Percentiles rank a stretch among this genome's conserved stretches.
These are phyloP conservation scores for Pinctada fucata DNA, from an alignment of 2,888 invertebrate genomes.

Conservation along the genomic window DNA sequence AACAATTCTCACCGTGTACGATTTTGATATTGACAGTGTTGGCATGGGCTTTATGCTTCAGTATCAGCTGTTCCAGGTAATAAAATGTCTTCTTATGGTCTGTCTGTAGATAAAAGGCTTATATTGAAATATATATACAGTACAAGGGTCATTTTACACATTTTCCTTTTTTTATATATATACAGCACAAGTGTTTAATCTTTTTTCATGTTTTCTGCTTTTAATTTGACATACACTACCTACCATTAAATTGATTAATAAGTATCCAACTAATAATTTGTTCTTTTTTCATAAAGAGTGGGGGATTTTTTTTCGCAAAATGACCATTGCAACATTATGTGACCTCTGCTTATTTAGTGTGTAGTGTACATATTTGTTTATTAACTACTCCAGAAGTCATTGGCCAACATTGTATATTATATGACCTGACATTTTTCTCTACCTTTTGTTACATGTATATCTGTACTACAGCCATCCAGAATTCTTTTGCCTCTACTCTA, in stretches of 20 bases:
- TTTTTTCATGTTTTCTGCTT: too few species aligned
- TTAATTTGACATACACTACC: too few species aligned
- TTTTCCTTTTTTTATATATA: too few species aligned
- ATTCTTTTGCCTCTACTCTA: conserved; percentile 96
- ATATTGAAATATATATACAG: background rate
- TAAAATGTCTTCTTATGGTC: conserved; percentile 98
- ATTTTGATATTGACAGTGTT: conserved; percentile 75
- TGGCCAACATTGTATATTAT: too few species aligned
- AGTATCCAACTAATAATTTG: too few species aligned
- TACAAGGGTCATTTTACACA: background rate
- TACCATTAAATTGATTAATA: too few species aligned
- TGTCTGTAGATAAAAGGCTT: conserved; percentile 80
- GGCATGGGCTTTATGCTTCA: conserved; percentile 93
- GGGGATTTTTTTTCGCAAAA: too few species aligned
- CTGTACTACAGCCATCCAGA: conserved; percentile 91
- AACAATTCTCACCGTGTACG: conserved; percentile 81
- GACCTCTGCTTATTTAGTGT: too few species aligned
- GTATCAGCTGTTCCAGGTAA: conserved; percentile 96
- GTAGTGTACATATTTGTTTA: conserved; percentile 81
- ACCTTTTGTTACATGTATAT: conserved; percentile 79
- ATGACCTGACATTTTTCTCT: background rate
- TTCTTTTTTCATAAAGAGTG: too few species aligned
- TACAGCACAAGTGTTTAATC: too few species aligned
- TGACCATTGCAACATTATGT: too few species aligned
- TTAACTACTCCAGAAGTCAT: too few species aligned